Evolutionary conservation across 2,797 vertebrate species (phyloP), one percentile per base, ranked within the genome.

Genomic region (Danio aesculapii): DNA sequence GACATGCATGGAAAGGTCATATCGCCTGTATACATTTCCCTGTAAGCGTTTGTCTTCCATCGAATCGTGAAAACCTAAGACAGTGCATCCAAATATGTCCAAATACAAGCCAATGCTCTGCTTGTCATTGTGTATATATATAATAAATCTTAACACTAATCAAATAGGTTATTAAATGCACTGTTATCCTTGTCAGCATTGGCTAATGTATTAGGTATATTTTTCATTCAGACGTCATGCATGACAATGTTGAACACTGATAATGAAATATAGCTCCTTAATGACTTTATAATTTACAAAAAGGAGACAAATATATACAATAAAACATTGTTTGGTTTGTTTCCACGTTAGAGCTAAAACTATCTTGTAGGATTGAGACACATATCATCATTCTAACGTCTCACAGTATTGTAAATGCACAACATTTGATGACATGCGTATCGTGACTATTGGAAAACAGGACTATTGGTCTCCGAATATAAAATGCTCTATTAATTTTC

Each of bases 1-100:
- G 88, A 91, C 84, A 91, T 86, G 79, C 81, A 73, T 21, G 81
- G 86, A 91, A 92, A 91, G 92, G 93, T 92, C 92, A 93, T 88
- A 88, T 77, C 88, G 90, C 87, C 86, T 66, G 52, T 21, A 63
- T 52, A n/a, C 77, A 87, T 84, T 57, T 47, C 61, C 17, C 69
- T 73, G 52, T 2, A 82, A 84, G 63, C 52, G 63, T 78, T 67
- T 78, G 61, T 50, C 81, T 44, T n/a, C 67, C 41, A 57, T 63
- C 70, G 77, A 82, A 84, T 75, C 66, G 83, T 84, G 84, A 68
- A 21, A 88, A 87, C 67, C 55, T 9, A 47, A 47, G 75, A 62
- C 57, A 79, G 8, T 3, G 39, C 17, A 72, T 43, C 11, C 30
- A 75, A 63, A 74, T 74, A 7, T 74, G 57, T 16, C 72, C 46